These are phyloP conservation scores for Calameuta idolon DNA, from an alignment of 2,888 invertebrate genomes.

Conservation along the genomic window DNA sequence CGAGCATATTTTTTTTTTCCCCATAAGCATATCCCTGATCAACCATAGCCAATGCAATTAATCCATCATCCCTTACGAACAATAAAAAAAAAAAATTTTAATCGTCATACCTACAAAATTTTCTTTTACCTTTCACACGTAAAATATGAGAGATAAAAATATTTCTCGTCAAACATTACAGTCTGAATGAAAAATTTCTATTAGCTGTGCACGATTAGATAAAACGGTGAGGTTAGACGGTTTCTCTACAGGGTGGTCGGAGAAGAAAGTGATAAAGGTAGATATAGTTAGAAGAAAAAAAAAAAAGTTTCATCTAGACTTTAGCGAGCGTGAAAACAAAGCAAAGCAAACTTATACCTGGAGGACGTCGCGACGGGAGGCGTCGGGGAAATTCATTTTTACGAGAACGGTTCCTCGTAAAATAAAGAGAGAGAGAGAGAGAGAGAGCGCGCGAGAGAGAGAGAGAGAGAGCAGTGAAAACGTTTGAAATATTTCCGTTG, in stretches of 20 bases:
- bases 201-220: background rate
- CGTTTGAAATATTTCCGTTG: conserved; percentile 58
- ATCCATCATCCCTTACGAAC: background rate
- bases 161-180: background rate
- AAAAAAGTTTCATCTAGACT: background rate
- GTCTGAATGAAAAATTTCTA: background rate
- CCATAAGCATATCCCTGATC: background rate
- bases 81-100: background rate
- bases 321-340: background rate
- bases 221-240: background rate
- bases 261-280: background rate
- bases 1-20: background rate
- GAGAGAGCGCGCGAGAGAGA: conserved; percentile 5
- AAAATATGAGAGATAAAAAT: background rate
- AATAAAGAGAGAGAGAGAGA: conserved; percentile 53
- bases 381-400: conserved; percentile 49
- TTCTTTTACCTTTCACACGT: background rate
- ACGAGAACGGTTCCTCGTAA: conserved; percentile 53
- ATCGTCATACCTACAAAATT: background rate
- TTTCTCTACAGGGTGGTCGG: background rate
- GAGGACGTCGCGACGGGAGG: background rate
- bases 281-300: background rate
- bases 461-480: conserved; percentile 26
- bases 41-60: background rate
- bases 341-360: conserved; percentile 6